phyloP scores from a whole-genome alignment of 1,140 invertebrate genomes.

The Macrobrachium nipponense region DNA sequence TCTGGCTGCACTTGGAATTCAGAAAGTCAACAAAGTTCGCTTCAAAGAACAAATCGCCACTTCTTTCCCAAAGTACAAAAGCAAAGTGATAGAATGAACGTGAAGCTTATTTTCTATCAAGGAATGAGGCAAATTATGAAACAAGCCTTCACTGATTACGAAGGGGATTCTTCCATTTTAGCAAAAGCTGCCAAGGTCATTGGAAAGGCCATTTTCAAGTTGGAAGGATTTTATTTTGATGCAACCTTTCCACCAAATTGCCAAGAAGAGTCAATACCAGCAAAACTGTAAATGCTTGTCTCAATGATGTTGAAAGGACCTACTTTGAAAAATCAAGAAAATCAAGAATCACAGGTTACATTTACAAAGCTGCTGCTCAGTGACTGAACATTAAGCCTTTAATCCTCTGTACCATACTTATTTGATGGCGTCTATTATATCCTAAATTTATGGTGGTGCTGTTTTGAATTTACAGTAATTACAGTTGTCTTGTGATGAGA shows the following conservation, averaged over 20 bases:
- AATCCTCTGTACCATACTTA: too few relatives aligned
- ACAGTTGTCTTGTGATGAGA: too few relatives aligned
- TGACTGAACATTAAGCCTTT: too few relatives aligned
- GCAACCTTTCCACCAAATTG: too few relatives aligned
- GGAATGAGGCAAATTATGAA: conserved; percentile 15
- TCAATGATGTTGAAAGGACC: conserved; percentile 28
- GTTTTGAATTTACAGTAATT: too few relatives aligned
- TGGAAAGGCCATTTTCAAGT: conserved; percentile 8
- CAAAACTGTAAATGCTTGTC: conserved; percentile 9
- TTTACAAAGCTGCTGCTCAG: too few relatives aligned
- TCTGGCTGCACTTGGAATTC: conserved; percentile 11
- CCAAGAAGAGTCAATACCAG: conserved; percentile 22
- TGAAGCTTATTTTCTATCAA: too few relatives aligned
- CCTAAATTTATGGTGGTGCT: too few relatives aligned
- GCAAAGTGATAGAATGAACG: conserved; percentile 7
- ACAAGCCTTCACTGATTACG: conserved; percentile 9
- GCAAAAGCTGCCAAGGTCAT: conserved; percentile 27
- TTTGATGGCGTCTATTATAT: too few relatives aligned
- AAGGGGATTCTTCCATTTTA: conserved; percentile 17
- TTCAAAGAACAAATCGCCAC: too few relatives aligned
- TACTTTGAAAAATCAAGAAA: too few relatives aligned
- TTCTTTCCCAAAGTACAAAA: conserved; percentile 15
- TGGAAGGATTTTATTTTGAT: conserved; percentile 20
- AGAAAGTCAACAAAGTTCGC: conserved; percentile 34
- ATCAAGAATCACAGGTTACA: too few relatives aligned